phyloP scores from a whole-genome alignment of 2,888 invertebrate species.

The Fragum whitleyi region DNA sequence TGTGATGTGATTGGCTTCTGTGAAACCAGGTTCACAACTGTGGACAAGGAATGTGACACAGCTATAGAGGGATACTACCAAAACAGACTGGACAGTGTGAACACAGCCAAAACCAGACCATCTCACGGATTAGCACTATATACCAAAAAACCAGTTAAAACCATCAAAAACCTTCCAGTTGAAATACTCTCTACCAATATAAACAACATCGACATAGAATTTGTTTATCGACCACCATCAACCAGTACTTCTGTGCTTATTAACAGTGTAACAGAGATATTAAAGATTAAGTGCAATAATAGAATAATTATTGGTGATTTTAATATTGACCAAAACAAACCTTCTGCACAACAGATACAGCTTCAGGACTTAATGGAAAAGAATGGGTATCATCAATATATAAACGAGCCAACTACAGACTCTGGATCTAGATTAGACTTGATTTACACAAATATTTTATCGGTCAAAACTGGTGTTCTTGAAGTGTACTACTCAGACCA shows the following conservation, averaged over 20 bases:
- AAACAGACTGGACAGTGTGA: slow-evolving; percentile 21
- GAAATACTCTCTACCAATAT: slow-evolving; percentile 19
- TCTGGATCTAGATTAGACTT: slow-evolving; percentile 36
- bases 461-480: slow-evolving; percentile 30
- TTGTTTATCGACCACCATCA: slow-evolving; percentile 34
- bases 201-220: slow-evolving; percentile 7
- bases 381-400: slow-evolving; percentile 32
- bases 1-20: slow-evolving; percentile 41
- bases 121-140: slow-evolving; percentile 41
- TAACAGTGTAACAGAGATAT: not conserved
- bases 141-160: slow-evolving; percentile 15
- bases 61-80: slow-evolving; percentile 20
- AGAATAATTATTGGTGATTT: slow-evolving; percentile 37
- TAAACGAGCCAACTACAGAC: slow-evolving; percentile 38
- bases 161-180: slow-evolving; percentile 10
- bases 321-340: slow-evolving; percentile 25
- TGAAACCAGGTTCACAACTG: slow-evolving; percentile 46
- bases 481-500: too few relatives aligned
- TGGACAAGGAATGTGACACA: slow-evolving; percentile 18
- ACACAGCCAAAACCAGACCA: slow-evolving; percentile 33
- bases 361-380: slow-evolving; percentile 23
- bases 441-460: slow-evolving; percentile 20
- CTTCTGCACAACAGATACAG: not conserved
- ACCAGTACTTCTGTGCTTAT: slow-evolving; percentile 18
- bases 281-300: slow-evolving; percentile 1